phyloP scores from a whole-genome alignment of 2,888 invertebrate species.

The Drosophila leonis region DNA sequence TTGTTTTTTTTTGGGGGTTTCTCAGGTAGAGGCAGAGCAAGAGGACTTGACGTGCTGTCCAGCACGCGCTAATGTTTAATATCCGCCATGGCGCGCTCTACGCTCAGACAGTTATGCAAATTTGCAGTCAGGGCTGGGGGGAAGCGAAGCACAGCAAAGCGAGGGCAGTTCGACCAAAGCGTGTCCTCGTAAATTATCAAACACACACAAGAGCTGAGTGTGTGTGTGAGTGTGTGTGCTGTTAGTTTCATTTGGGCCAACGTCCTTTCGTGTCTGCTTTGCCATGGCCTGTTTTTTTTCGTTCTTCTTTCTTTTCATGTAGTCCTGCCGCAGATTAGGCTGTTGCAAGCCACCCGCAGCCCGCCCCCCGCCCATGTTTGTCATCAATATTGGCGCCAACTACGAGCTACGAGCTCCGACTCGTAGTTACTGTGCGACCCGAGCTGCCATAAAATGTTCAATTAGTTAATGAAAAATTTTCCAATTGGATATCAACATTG shows the following conservation, averaged over 20 bases:
- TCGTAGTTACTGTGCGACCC: slow-evolving; percentile 43
- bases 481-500: slow-evolving; percentile 81
- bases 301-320: background rate
- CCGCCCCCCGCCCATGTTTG: slow-evolving; percentile 45
- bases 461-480: slow-evolving; percentile 84
- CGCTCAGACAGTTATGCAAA: slow-evolving; percentile 79
- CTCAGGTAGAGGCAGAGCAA: slow-evolving; percentile 1
- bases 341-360: background rate
- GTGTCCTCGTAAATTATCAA: slow-evolving; percentile 78
- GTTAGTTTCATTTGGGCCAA: slow-evolving; percentile 74
- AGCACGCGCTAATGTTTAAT: slow-evolving; percentile 80
- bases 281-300: slow-evolving; percentile 61
- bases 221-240: slow-evolving; percentile 39
- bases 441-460: slow-evolving; percentile 80
- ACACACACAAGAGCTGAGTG: slow-evolving; percentile 32
- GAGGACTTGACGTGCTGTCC: slow-evolving; percentile 59
- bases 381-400: slow-evolving; percentile 77
- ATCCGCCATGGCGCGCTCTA: slow-evolving; percentile 59
- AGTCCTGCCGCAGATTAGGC: slow-evolving; percentile 49
- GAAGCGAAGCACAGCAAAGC: slow-evolving; percentile 4
- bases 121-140: slow-evolving; percentile 54
- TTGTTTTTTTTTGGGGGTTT: slow-evolving; percentile 30
- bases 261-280: slow-evolving; percentile 69
- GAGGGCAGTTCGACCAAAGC: slow-evolving; percentile 60
- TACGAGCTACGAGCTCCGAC: background rate